Evolutionary conservation across 2,888 invertebrate species (phyloP).

Genomic region (Criorhina ranunculi): DNA sequence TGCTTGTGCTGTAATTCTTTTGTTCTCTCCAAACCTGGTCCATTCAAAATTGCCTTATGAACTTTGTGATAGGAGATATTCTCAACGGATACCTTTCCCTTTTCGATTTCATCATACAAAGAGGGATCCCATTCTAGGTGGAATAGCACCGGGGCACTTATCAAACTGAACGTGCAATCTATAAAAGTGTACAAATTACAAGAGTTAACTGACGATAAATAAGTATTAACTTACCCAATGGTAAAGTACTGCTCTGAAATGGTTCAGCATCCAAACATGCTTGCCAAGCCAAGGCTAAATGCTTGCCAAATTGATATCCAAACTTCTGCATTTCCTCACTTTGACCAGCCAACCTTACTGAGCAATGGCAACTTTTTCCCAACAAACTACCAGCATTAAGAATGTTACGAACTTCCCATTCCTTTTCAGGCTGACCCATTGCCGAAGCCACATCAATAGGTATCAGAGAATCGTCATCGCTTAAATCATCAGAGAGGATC

Average conservation of each 20-base stretch:
- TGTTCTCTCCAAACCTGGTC: conserved; percentile 90
- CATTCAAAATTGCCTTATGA: conserved; percentile 87
- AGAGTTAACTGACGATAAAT: conserved; percentile 41
- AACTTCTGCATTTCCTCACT: conserved; percentile 90
- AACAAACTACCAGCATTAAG: conserved; percentile 90
- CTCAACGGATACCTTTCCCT: conserved; percentile 83
- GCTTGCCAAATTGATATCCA: conserved; percentile 95
- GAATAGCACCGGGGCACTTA: conserved; percentile 93
- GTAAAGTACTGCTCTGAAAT: conserved; percentile 85
- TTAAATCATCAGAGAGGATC: conserved; percentile 80
- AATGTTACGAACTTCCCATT: conserved; percentile 93
- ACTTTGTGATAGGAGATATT: conserved; percentile 84
- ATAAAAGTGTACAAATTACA: conserved; percentile 17
- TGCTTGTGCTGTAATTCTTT: conserved; percentile 91
- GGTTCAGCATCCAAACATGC: conserved; percentile 91
- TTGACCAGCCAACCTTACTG: conserved; percentile 94
- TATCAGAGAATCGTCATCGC: conserved; percentile 84
- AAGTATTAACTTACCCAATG: conserved; percentile 79
- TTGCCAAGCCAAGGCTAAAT: conserved; percentile 96
- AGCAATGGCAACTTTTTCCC: conserved; percentile 93
- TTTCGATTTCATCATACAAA: conserved; percentile 86
- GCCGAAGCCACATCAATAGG: conserved; percentile 86
- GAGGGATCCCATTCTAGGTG: conserved; percentile 90
- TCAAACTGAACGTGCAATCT: conserved; percentile 85
- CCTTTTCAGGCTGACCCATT: conserved; percentile 88